Evolutionary conservation across 2,113 vertebrate species (phyloP).

Genomic region (Grammomys dolichurus): DNA sequence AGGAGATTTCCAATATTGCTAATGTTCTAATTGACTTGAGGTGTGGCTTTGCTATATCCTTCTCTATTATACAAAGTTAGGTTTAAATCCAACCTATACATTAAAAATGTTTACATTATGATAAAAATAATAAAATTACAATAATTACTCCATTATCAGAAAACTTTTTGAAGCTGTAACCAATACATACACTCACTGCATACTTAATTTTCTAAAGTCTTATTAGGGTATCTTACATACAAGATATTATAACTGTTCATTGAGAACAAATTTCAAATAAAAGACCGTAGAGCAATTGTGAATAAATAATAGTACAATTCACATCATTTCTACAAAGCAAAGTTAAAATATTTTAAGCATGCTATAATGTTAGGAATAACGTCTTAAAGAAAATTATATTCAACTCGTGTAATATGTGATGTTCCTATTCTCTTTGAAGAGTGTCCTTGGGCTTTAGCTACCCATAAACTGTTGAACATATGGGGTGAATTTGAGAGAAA

Average conservation of each 20-base stretch:
- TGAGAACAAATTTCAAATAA: neutral
- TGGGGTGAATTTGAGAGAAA: slow-evolving; percentile 71
- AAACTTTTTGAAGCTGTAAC: neutral
- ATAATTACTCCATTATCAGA: neutral
- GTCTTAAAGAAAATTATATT: slow-evolving; percentile 36
- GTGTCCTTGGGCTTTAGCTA: slow-evolving; percentile 59
- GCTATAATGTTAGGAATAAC: neutral
- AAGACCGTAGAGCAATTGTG: neutral
- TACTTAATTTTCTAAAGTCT: neutral
- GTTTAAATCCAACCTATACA: neutral
- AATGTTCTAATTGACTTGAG: neutral
- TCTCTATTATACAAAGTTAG: neutral
- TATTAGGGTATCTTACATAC: neutral
- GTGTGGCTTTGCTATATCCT: neutral
- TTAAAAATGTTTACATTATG: neutral
- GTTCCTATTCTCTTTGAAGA: slow-evolving; percentile 49
- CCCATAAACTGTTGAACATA: slow-evolving; percentile 55
- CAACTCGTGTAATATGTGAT: neutral
- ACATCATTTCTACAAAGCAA: slow-evolving; percentile 10
- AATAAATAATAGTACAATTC: slow-evolving; percentile 9
- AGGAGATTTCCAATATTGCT: neutral
- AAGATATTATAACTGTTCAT: neutral
- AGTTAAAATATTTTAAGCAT: slow-evolving; percentile 13
- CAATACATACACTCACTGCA: neutral
- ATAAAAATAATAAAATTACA: neutral